These are phyloP conservation scores for Drosophila eohydei DNA, from an alignment of 2,888 invertebrate species.

Conservation along the genomic window DNA sequence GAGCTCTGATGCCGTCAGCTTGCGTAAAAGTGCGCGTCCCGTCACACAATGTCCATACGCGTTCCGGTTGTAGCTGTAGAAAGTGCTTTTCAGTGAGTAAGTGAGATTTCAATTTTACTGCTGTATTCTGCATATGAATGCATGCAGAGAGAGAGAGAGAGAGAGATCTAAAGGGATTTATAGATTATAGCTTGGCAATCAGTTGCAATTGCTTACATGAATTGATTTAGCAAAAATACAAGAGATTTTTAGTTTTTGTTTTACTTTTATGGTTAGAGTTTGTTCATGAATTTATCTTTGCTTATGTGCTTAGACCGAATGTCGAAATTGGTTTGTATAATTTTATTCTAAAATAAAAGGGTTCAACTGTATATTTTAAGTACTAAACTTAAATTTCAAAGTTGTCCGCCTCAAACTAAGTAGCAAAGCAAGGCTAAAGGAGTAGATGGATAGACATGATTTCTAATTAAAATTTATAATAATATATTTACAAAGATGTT, in stretches of 20 bases:
- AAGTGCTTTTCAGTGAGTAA: not conserved
- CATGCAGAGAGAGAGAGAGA: not conserved
- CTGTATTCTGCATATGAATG: slow-evolving; percentile 1
- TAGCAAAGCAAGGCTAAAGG: too few relatives aligned
- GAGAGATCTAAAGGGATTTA: not conserved
- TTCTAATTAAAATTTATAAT: too few relatives aligned
- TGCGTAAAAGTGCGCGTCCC: slow-evolving; percentile 55
- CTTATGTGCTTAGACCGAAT: too few relatives aligned
- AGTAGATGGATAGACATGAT: too few relatives aligned
- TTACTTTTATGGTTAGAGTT: too few relatives aligned
- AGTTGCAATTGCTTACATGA: slow-evolving; percentile 1
- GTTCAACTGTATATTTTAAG: too few relatives aligned
- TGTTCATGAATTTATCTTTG: not conserved
- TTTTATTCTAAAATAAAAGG: too few relatives aligned
- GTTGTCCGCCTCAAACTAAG: too few relatives aligned
- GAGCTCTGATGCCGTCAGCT: slow-evolving; percentile 67
- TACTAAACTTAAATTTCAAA: too few relatives aligned
- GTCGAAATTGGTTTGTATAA: too few relatives aligned
- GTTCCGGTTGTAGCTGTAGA: slow-evolving; percentile 6
- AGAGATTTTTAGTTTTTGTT: not conserved
- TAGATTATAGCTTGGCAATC: slow-evolving; percentile 3
- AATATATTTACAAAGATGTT: too few relatives aligned
- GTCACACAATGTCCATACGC: slow-evolving; percentile 52
- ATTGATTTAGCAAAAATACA: not conserved
- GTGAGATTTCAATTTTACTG: not conserved